Percentiles rank a stretch among this genome's conserved stretches.
Conservation (phyloP, 2,797 vertebrate genomes). For the Fundulus diaphanus region DNA sequence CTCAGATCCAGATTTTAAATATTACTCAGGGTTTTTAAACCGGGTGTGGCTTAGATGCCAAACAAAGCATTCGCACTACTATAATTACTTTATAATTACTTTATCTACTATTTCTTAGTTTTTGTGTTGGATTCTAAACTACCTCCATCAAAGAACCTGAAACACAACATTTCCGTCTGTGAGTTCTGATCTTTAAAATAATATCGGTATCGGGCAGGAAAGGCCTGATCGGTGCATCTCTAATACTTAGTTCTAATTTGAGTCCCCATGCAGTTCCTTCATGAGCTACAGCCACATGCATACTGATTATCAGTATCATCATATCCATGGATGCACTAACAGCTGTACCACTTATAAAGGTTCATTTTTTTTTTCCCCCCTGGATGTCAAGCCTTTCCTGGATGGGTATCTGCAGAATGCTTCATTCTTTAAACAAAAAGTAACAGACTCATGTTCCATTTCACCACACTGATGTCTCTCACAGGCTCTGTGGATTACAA, state of each 20-base stretch:
- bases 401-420: not conserved
- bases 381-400: too few species aligned
- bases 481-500: not conserved
- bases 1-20: not conserved
- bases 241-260: slow-evolving; percentile 25
- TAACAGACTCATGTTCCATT: not conserved
- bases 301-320: slow-evolving; percentile 20
- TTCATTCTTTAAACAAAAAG: too few species aligned
- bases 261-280: slow-evolving; percentile 26
- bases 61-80: too few species aligned
- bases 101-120: too few species aligned
- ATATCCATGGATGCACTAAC: slow-evolving; percentile 11
- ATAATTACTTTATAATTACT: too few species aligned
- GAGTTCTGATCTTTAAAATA: not conserved
- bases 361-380: slow-evolving; percentile 6
- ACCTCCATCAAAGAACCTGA: not conserved
- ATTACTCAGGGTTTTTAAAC: not conserved
- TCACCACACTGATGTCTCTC: not conserved
- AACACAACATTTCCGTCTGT: not conserved
- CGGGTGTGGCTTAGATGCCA: not conserved
- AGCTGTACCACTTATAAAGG: slow-evolving; percentile 7
- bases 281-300: slow-evolving; percentile 25
- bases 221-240: not conserved
- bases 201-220: not conserved
- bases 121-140: too few species aligned